A percentile compares a stretch with the other conserved stretches of the same genome.
phyloP scores from a whole-genome alignment of 2,113 vertebrate species.

The Rhea americana region DNA sequence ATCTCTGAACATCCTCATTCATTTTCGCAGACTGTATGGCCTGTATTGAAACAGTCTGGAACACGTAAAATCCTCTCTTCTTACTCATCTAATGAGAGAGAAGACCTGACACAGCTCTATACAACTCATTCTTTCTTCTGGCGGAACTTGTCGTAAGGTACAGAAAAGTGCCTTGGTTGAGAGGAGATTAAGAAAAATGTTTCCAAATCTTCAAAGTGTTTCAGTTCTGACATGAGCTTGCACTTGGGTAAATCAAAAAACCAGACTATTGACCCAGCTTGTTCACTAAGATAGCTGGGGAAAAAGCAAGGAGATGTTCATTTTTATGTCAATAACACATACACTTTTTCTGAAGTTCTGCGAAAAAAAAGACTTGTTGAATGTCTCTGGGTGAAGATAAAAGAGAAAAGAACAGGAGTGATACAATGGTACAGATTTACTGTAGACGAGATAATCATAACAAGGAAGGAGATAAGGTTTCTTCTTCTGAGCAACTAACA shows the following conservation, averaged over 20 bases:
- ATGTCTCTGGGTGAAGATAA: background rate
- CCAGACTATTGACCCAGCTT: background rate
- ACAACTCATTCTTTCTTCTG: constrained; percentile 26
- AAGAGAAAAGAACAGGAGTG: background rate
- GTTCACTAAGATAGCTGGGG: background rate
- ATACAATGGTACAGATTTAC: background rate
- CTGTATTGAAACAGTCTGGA: background rate
- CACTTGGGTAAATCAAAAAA: background rate
- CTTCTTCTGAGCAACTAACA: background rate
- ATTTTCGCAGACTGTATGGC: background rate
- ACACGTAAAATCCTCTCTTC: constrained; percentile 18
- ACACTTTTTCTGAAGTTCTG: background rate
- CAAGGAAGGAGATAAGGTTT: background rate
- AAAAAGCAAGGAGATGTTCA: background rate
- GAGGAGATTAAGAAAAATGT: background rate
- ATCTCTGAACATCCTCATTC: background rate
- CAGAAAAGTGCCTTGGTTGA: background rate
- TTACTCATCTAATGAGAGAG: constrained; percentile 13
- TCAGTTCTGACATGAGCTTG: background rate
- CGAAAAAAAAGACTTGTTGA: background rate
- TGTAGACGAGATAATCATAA: background rate
- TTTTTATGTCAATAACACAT: background rate
- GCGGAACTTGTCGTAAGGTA: background rate
- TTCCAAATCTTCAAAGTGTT: background rate
- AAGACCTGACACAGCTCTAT: background rate